Evolutionary conservation across 2,888 invertebrate genomes (phyloP), one percentile per base, ranked within the genome.

Genomic region (Hedychridium roseum): DNA sequence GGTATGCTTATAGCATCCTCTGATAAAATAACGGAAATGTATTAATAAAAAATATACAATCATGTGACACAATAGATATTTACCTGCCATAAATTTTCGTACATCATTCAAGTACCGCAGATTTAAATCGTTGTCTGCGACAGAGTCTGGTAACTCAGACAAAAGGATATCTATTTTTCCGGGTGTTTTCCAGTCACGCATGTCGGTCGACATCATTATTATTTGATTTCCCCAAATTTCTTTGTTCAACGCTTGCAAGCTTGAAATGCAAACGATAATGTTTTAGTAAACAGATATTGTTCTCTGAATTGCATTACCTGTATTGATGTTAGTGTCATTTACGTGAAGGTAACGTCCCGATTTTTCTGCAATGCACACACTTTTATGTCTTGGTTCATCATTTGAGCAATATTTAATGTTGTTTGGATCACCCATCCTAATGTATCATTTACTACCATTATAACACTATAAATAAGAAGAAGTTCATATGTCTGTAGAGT

Each of bases 311-410:
- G 12, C n/a, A n/a, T n/a, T n/a, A n/a, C n/a, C n/a, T n/a, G n/a
- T n/a, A n/a, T n/a, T n/a, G n/a, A n/a, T n/a, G 18, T 39, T 37
- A 53, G 23, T 9, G 26, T 23, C 30, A 70, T 76, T 74, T 61
- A 81, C 58, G 94, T 93, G 35, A 92, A 88, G 27, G 97, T 87
- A 21, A 99, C 98, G 80, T 93, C 94, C 0, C 95, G 93, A 83
- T 99, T 99, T 79, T 99, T 99, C 79, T 99, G 99, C 3, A 99
- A 92, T 4, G 97, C 97, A 79, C 94, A 94, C 6, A 98, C 84
- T 78, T 89, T 89, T 2, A 96, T 85, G 77, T 86, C 85, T 20
- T 87, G 83, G 26, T 86, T 83, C 0, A 91, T 87, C 59, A 88
- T 84, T 60, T 85, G 72, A 1, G 86, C 83, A 6, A 97, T 97